Evolutionary conservation across 2,888 invertebrate species (phyloP).

Genomic region (Latrodectus elegans): DNA sequence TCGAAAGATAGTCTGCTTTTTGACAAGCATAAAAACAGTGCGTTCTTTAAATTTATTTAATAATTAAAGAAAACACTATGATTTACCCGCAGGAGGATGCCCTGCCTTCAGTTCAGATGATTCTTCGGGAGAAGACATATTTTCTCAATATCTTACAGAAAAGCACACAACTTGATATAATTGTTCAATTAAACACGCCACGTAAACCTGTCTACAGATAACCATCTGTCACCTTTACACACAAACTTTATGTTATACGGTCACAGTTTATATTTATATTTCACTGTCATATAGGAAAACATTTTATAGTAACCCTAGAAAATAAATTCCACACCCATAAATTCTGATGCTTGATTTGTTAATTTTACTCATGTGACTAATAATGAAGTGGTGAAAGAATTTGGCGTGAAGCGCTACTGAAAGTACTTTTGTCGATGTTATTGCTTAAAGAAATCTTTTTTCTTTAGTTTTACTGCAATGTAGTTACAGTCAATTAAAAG

Average conservation of each 20-base stretch:
- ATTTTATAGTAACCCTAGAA: background rate
- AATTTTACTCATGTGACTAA: no score
- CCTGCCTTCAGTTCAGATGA: conserved; percentile 85
- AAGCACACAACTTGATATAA: background rate
- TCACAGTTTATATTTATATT: background rate
- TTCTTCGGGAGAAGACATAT: conserved; percentile 80
- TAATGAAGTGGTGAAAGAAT: no score
- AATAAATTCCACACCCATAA: no score
- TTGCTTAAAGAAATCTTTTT: no score
- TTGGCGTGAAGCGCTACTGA: no score
- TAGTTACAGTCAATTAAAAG: no score
- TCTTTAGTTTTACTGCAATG: no score
- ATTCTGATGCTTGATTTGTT: no score
- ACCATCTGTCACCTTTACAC: conserved; percentile 59
- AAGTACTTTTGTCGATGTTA: no score
- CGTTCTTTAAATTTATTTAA: no score
- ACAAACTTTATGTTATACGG: conserved; percentile 14
- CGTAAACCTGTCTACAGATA: conserved; percentile 33
- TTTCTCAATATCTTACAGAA: conserved; percentile 18
- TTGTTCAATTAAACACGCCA: conserved; percentile 24
- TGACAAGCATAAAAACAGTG: no score
- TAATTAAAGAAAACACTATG: conserved; percentile 17
- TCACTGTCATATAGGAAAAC: background rate
- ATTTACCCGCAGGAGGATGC: conserved; percentile 91
- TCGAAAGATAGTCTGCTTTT: no score